Percentiles rank a stretch among this genome's conserved stretches.
phyloP scores from a whole-genome alignment of 2,113 vertebrate genomes.

The Bujurquina vittata region DNA sequence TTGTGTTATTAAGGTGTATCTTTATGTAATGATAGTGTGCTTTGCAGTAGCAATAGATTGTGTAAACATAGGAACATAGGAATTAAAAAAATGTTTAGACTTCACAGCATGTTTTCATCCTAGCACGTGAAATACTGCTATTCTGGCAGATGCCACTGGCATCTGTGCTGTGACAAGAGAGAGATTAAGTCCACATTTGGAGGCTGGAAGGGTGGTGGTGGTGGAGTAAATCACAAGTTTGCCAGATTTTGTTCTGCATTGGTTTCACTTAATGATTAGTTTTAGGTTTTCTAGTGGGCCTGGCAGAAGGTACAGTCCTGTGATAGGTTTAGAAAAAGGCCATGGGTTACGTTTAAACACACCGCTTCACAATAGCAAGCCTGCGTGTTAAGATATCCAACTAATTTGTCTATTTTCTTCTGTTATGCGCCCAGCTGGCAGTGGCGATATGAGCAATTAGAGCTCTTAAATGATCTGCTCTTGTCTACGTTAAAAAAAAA shows the following conservation, averaged over 20 bases:
- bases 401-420: not conserved
- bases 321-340: not conserved
- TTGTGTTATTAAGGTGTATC: not conserved
- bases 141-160: not conserved
- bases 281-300: not conserved
- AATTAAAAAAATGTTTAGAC: not conserved
- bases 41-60: not conserved
- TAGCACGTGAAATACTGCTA: not conserved
- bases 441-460: not conserved
- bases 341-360: not conserved
- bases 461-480: not conserved
- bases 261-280: not conserved
- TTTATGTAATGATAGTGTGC: not conserved
- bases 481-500: not conserved
- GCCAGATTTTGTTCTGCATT: not conserved
- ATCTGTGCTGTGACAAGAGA: not conserved
- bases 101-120: not conserved
- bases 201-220: not conserved
- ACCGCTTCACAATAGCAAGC: not conserved
- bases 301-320: not conserved
- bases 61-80: not conserved
- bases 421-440: not conserved
- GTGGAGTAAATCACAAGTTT: conserved; percentile 1
- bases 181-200: not conserved
- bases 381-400: not conserved